A percentile compares a stretch with the other conserved stretches of the same genome.
phyloP scores from a whole-genome alignment of 2,113 vertebrate genomes.

The Amphiprion ocellaris region DNA sequence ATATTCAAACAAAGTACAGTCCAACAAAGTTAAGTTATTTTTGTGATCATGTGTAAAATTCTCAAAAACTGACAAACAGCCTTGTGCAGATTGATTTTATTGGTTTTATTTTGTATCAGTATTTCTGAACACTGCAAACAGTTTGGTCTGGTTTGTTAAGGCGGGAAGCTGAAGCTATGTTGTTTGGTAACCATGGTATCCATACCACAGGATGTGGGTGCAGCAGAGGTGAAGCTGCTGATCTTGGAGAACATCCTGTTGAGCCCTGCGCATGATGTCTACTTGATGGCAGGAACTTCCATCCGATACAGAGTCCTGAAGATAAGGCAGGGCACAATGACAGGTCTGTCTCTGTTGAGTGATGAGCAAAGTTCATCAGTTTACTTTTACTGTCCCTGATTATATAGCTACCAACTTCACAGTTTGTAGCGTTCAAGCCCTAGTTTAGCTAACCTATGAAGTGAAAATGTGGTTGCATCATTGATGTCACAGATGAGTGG shows the following conservation, averaged over 20 bases:
- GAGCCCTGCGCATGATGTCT: conserved; percentile 91
- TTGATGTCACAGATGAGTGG: conserved; percentile 14
- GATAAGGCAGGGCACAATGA: conserved; percentile 93
- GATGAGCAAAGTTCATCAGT: not conserved
- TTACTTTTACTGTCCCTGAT: not conserved
- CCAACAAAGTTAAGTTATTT: not conserved
- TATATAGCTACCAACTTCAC: not conserved
- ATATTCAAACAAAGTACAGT: not conserved
- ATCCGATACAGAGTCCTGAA: conserved; percentile 94
- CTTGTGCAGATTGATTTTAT: not conserved
- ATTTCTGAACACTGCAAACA: not conserved
- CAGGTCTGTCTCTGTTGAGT: conserved; percentile 85
- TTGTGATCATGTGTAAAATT: not conserved
- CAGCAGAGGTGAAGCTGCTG: conserved; percentile 94
- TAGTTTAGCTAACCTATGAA: not conserved
- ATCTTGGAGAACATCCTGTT: conserved; percentile 98
- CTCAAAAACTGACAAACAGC: not conserved
- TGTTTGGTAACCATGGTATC: conserved; percentile 54
- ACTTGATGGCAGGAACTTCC: conserved; percentile 92
- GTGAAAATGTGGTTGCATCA: conserved; percentile 11
- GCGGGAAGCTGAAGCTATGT: conserved; percentile 43
- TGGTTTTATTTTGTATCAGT: not conserved
- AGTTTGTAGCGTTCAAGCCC: not conserved
- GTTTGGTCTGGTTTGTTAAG: conserved; percentile 31
- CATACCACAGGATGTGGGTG: conserved; percentile 89